Conservation (phyloP, 1,140 invertebrate genomes). For the Chelonus insularis region DNA sequence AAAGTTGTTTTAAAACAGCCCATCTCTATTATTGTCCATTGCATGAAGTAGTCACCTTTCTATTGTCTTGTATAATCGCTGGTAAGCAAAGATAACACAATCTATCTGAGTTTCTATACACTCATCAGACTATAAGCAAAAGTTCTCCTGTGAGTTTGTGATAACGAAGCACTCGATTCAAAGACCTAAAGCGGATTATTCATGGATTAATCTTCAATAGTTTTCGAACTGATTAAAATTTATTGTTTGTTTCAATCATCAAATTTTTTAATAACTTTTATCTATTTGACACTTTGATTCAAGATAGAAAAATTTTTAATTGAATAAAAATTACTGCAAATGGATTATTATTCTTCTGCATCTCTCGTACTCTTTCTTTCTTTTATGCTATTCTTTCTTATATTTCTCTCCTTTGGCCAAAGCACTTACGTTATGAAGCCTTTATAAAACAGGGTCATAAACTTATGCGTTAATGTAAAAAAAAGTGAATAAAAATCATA, state of each 20-base stretch:
- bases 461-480: too few species aligned
- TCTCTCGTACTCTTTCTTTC: too few species aligned
- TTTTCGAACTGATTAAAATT: not conserved
- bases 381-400: too few species aligned
- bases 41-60: too few species aligned
- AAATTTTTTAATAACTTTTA: not conserved
- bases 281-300: not conserved
- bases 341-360: too few species aligned
- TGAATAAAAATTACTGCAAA: not conserved
- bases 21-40: too few species aligned
- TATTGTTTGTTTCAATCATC: not conserved
- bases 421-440: too few species aligned
- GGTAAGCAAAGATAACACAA: slow-evolving; percentile 22
- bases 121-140: not conserved
- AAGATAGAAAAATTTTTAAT: not conserved
- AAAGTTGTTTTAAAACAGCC: too few species aligned
- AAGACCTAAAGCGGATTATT: slow-evolving; percentile 20
- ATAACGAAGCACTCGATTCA: slow-evolving; percentile 8
- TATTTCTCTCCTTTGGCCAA: too few species aligned
- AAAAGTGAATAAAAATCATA: too few species aligned
- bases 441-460: too few species aligned
- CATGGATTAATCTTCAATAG: slow-evolving; percentile 1
- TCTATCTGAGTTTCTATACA: not conserved
- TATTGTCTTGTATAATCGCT: slow-evolving; percentile 20
- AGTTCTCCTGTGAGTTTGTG: slow-evolving; percentile 7